phyloP scores from a whole-genome alignment of 2,113 vertebrate genomes.

The Gobio gobio region DNA sequence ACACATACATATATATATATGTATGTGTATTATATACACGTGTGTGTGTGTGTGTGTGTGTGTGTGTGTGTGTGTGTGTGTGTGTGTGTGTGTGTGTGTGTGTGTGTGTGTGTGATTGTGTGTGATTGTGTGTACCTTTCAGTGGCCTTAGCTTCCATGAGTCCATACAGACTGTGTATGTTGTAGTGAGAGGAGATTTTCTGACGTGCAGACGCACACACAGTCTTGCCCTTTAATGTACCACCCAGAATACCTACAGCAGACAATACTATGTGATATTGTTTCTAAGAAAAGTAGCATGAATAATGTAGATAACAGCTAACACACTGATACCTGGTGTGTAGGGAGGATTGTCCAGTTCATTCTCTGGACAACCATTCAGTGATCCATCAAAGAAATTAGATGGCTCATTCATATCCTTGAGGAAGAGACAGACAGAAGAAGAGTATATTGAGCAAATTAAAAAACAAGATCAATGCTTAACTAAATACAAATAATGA shows the following conservation, averaged over 20 bases:
- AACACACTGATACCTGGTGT: slow-evolving; percentile 73
- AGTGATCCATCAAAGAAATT: slow-evolving; percentile 87
- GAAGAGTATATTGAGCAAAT: neutral
- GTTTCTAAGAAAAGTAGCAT: neutral
- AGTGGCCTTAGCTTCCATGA: slow-evolving; percentile 80
- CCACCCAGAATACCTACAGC: slow-evolving; percentile 70
- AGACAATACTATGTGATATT: neutral
- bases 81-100: too few species aligned
- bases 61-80: too few species aligned
- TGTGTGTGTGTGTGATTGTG: too few species aligned
- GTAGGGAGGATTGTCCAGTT: slow-evolving; percentile 83
- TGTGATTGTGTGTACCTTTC: slow-evolving; percentile 67
- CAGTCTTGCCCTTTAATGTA: slow-evolving; percentile 69
- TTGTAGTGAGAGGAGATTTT: slow-evolving; percentile 76
- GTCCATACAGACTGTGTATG: slow-evolving; percentile 79
- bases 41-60: too few species aligned
- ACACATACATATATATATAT: too few species aligned
- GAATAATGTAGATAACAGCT: slow-evolving; percentile 41
- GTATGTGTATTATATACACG: too few species aligned
- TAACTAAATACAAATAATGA: neutral
- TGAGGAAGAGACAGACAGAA: neutral
- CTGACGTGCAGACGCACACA: slow-evolving; percentile 76
- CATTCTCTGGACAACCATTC: slow-evolving; percentile 78
- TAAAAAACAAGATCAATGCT: neutral
- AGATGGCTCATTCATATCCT: slow-evolving; percentile 93